Evolutionary conservation across 2,888 invertebrate genomes (phyloP), one percentile per base, ranked within the genome.

Genomic region (Sabatieria punctata): DNA sequence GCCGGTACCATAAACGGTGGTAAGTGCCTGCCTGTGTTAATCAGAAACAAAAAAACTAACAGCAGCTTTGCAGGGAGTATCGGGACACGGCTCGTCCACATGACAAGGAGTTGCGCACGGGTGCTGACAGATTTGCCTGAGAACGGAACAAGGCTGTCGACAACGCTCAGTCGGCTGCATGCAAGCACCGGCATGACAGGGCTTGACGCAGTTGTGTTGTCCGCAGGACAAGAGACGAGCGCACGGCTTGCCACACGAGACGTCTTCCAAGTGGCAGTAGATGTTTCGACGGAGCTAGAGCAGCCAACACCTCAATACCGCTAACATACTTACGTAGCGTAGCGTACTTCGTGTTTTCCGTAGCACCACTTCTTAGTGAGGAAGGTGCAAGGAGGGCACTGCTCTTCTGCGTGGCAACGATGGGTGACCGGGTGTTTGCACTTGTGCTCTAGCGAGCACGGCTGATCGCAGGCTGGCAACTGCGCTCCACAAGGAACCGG

Each of bases 401-500:
- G 71, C 0, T 70, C 64, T 21, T 76, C 75, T 49, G 72, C 72
- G 71, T 93, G 89, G 69, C 93, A 39, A 4, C 4, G 39, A 33
- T 45, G 40, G 19, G 81, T 82, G 48, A 88, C 80, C 48, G 77
- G 75, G 71, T 93, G 93, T 2, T 74, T 74, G 68, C 93, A 93
- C 0, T 76, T 55, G 54, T 89, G 82, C 26, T 67, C 63, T 41
- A 85, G 75, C 1, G 76, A 73, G 67, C 93, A 95, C 0, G 79
- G 78, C 19, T 77, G 74, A 39, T 70, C 69, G 70, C 95, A 95
- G 2, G 74, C 68, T 0, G 93, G 93, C 2, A 80, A 79, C 50
- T 78, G 77, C 0, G 85, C 81, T 19, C 93, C 93, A 67, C 95
- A 95, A 0, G 84, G 78, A 43, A 95, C 78, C 0, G 95, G 95